A percentile compares a stretch with the other conserved stretches of the same genome.
Conservation (phyloP, 2,888 invertebrate genomes). For the Hemistola chrysoprasaria region DNA sequence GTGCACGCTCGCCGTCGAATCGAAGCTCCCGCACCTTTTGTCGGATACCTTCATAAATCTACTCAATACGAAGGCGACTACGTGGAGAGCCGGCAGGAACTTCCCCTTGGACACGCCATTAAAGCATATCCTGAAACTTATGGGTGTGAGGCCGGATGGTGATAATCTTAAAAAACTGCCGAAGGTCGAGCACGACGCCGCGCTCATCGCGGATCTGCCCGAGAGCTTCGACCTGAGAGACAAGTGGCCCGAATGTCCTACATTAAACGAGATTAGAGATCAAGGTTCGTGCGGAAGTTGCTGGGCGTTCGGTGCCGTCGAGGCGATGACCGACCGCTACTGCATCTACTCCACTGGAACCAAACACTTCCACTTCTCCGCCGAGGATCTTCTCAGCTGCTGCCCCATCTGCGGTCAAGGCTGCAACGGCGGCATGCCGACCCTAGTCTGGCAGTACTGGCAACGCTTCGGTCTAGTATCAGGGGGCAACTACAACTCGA, state of each 20-base stretch:
- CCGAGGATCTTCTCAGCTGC: conserved; percentile 93
- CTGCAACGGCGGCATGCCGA: conserved; percentile 90
- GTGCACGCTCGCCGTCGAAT: conserved; percentile 44
- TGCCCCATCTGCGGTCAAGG: conserved; percentile 91
- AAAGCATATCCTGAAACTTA: conserved; percentile 84
- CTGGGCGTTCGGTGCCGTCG: conserved; percentile 96
- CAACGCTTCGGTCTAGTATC: conserved; percentile 92
- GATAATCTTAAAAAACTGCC: conserved; percentile 73
- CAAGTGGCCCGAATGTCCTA: conserved; percentile 93
- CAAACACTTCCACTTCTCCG: conserved; percentile 88
- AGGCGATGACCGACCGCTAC: conserved; percentile 94
- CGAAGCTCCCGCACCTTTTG: conserved; percentile 72
- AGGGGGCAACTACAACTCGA: conserved; percentile 90
- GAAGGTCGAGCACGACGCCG: conserved; percentile 52
- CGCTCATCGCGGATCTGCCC: conserved; percentile 81
- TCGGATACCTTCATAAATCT: conserved; percentile 87
- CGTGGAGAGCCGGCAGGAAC: conserved; percentile 92
- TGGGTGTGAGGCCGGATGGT: conserved; percentile 87
- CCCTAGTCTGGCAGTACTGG: conserved; percentile 94
- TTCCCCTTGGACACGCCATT: conserved; percentile 84
- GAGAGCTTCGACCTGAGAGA: conserved; percentile 90
- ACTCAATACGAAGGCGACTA: conserved; percentile 85
- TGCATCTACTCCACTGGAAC: conserved; percentile 91
- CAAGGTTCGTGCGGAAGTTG: conserved; percentile 96
- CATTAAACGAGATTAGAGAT: conserved; percentile 91